Conservation (phyloP, 2,888 invertebrate species). For the Dromius quadrimaculatus region DNA sequence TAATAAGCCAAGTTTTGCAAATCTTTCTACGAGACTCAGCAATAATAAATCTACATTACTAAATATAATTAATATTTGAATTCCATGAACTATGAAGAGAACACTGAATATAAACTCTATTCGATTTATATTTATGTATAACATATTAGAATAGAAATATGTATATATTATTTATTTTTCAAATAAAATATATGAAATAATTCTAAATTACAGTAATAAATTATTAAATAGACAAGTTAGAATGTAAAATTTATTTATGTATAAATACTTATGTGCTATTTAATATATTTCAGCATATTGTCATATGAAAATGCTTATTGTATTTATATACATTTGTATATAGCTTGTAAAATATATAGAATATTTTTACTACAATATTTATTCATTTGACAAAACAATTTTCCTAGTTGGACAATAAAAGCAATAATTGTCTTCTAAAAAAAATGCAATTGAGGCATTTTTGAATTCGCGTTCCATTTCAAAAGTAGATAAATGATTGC, state of each 20-base stretch:
- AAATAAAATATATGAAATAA: not conserved
- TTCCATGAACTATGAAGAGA: slow-evolving; percentile 11
- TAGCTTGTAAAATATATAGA: slow-evolving; percentile 21
- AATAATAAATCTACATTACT: slow-evolving; percentile 28
- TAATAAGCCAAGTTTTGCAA: no score
- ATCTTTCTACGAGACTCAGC: slow-evolving; percentile 2
- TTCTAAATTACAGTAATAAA: not conserved
- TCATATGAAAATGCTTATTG: slow-evolving; percentile 18
- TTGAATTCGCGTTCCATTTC: no score
- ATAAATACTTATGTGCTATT: slow-evolving; percentile 1
- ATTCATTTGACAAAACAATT: not conserved
- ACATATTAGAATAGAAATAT: not conserved
- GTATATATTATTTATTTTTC: not conserved
- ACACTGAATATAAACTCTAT: slow-evolving; percentile 1
- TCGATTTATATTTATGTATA: not conserved
- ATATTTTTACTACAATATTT: slow-evolving; percentile 23
- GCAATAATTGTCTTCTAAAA: no score
- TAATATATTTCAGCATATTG: slow-evolving; percentile 11
- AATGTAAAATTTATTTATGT: slow-evolving; percentile 21
- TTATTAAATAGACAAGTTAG: no score
- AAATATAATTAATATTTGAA: slow-evolving; percentile 23
- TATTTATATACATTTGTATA: slow-evolving; percentile 31
- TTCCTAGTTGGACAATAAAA: no score
- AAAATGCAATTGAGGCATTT: no score
- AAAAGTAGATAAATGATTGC: no score